A percentile compares a stretch with the other conserved stretches of the same genome.
phyloP scores from a whole-genome alignment of 2,888 invertebrate species.

The Philereme transversata region DNA sequence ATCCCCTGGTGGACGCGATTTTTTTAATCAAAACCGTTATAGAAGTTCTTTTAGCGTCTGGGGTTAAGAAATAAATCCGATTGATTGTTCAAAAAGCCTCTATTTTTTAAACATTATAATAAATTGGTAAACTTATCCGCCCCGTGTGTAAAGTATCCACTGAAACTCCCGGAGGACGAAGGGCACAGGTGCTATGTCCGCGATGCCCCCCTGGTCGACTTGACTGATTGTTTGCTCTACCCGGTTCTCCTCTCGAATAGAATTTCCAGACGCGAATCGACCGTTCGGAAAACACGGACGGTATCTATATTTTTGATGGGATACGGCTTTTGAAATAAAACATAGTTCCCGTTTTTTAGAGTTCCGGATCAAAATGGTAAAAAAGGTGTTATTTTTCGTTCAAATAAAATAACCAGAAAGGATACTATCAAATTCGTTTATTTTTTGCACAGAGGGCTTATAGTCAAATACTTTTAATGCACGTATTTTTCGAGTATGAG shows the following conservation, averaged over 20 bases:
- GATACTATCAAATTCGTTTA: too few species aligned
- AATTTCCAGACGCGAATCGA: constrained; percentile 19
- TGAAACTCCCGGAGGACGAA: constrained; percentile 15
- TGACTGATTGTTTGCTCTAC: constrained; percentile 75
- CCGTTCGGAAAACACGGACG: constrained; percentile 7
- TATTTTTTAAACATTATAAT: too few species aligned
- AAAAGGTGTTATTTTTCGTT: too few species aligned
- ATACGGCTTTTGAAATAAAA: constrained; percentile 10
- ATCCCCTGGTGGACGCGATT: too few species aligned
- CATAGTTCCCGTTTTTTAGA: background rate
- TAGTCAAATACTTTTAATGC: too few species aligned
- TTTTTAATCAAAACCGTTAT: too few species aligned
- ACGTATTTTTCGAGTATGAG: too few species aligned
- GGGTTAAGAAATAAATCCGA: too few species aligned
- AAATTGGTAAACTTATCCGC: background rate
- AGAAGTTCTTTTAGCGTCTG: too few species aligned
- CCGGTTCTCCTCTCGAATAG: constrained; percentile 47
- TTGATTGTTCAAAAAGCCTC: too few species aligned
- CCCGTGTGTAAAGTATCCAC: constrained; percentile 10
- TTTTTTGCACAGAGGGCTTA: too few species aligned
- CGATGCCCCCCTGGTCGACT: constrained; percentile 44
- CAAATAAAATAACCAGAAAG: too few species aligned
- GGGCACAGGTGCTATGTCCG: constrained; percentile 64
- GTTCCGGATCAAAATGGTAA: background rate
- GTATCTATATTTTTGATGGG: constrained; percentile 24